Conservation (phyloP, 2,113 vertebrate genomes). For the Coptodon rendalli region DNA sequence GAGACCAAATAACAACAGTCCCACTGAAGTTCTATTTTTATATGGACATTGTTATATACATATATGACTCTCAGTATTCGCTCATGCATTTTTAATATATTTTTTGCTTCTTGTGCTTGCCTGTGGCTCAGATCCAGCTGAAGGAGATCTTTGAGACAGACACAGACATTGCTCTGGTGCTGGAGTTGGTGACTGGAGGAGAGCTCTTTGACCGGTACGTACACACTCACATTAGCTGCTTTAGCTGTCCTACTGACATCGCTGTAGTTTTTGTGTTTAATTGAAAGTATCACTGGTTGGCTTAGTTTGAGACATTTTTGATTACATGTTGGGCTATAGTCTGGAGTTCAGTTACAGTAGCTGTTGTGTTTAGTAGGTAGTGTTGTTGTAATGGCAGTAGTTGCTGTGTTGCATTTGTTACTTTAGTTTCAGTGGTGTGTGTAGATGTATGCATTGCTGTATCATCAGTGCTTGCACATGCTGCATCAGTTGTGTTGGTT, state of each 20-base stretch:
- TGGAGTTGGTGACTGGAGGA: conserved; percentile 86
- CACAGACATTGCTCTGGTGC: conserved; percentile 78
- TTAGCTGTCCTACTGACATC: neutral
- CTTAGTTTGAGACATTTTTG: neutral
- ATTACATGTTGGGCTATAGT: neutral
- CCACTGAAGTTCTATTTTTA: neutral
- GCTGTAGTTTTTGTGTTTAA: neutral
- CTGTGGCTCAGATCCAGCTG: conserved; percentile 77
- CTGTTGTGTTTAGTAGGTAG: neutral
- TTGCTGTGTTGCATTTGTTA: neutral
- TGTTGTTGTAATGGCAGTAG: neutral
- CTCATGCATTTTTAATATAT: neutral
- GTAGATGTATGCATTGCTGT: neutral
- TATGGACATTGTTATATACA: neutral
- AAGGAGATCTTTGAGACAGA: conserved; percentile 89
- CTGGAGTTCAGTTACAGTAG: neutral
- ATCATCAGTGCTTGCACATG: neutral
- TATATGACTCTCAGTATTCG: neutral
- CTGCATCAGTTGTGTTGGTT: neutral
- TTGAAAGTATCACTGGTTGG: neutral
- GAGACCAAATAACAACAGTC: neutral
- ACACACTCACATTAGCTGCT: neutral
- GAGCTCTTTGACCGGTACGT: conserved; percentile 87
- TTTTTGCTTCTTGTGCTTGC: neutral
- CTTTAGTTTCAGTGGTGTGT: neutral